Conservation (phyloP, 2,113 vertebrate species). For the Megalops atlanticus region DNA sequence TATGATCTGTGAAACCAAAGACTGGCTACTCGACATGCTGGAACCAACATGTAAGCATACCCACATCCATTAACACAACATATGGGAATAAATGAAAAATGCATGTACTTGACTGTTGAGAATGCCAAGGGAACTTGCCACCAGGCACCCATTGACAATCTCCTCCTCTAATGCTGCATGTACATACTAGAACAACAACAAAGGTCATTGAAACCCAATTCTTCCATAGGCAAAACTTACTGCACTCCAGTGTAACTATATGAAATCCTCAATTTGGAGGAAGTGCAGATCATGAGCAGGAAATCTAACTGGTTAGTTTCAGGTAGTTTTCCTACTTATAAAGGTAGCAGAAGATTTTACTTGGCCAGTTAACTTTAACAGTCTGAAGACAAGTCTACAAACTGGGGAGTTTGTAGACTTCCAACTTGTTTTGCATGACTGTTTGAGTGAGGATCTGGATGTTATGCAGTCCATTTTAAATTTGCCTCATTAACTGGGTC, state of each 20-base stretch:
- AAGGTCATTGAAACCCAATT: not conserved
- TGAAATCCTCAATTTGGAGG: not conserved
- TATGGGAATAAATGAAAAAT: constrained; percentile 14
- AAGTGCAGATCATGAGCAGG: not conserved
- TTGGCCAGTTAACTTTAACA: not conserved
- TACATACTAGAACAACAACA: not conserved
- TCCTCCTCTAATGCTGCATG: not conserved
- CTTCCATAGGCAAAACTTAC: not conserved
- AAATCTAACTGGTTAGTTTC: not conserved
- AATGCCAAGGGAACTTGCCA: not conserved
- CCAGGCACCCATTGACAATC: not conserved
- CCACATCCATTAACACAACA: constrained; percentile 13
- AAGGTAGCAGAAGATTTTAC: not conserved
- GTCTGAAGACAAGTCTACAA: not conserved
- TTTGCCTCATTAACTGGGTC: not conserved
- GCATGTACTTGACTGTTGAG: not conserved
- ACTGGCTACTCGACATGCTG: constrained; percentile 7
- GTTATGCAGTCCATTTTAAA: not conserved
- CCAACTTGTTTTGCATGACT: not conserved
- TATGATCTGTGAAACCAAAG: constrained; percentile 1
- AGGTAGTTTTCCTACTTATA: not conserved
- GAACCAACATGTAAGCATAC: not conserved
- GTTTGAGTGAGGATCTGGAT: not conserved
- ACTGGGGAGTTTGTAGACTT: too few relatives aligned
- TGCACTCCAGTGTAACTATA: not conserved